Base-by-base conservation (phyloP, 2,113 vertebrate species). In the Callochromis pleurospilus region DNA sequence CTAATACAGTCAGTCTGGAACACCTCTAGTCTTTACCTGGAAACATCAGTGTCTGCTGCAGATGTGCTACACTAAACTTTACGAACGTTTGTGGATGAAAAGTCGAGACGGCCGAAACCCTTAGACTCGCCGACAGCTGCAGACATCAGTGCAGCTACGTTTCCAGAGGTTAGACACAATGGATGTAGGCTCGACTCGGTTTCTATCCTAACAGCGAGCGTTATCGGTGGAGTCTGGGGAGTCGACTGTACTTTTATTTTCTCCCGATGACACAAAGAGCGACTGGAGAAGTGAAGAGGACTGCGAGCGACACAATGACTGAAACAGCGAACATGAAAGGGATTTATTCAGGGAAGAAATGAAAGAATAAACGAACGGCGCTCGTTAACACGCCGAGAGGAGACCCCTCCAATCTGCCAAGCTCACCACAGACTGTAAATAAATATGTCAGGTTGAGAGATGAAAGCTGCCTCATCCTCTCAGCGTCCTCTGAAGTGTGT, bases 371-470 rank as follows among this genome's bases (percentile, higher is more conserved):
- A 5, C 5, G 47, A 49, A 49, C 24, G 15, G 24, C 15, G 15
- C 24, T 77, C 70, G 15, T 77, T 77, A 77, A 77, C 70, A 49
- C 42, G 42, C 6, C 15, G 9, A 31, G 70, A 77, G 70, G 42
- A 77, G 70, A 77, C 70, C 70, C 45, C 70, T 77, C 70, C 70
- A 31, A 77, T 31, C 70, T 82, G 83, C 84, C 81, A 29, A 9
- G 10, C 62, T 86, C 89, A 82, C 86, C 73, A 31, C 19, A 82
- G 87, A 88, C 80, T 49, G 82, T 88, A 91, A 92, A 93, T 86
- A 91, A 89, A 93, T 83, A 85, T 81, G 79, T 90, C 88, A 80
- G 91, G 86, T 86, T 68, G 45, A 77, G 54, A 92, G 89, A 92
- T 93, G 86, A 93, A 93, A 94, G 90, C 75, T 11, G 62, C 38